Base-by-base conservation (phyloP, 2,888 invertebrate species). In the Metellina segmentata region DNA sequence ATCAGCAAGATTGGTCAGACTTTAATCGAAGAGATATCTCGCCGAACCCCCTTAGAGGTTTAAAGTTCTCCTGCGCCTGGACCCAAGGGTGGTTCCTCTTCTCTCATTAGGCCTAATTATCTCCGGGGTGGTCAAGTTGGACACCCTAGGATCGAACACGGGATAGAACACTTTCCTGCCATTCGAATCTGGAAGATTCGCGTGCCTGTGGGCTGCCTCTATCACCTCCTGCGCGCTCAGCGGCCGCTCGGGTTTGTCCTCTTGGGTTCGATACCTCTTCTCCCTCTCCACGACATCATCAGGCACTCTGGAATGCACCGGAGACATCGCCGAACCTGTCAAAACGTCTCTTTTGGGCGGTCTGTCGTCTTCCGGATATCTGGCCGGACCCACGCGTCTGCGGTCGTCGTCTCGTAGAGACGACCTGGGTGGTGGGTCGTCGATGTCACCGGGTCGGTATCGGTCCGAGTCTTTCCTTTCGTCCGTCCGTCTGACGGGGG, bases 71-170 rank as follows among this genome's bases (percentile, higher is more conserved):
- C 49, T 81, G 7, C 78, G 85, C 51, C 89, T 89, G 5, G 89
- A 74, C 4, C 52, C 71, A 11, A 92, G 89, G 16, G 92, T 92
- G 6, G 78, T 89, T 49, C 92, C 92, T 34, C 72, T 92, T 20
- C 89, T 81, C 53, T 92, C 92, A 78, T 81, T 89, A 6, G 81
- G 77, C 34, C 86, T 79, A 9, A 92, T 89, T n/a, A 89, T 69
- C 8, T 92, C 92, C 6, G 92, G 82, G 6, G 89, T 82, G 13
- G 92, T 92, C 13, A 92, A 53, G 52, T 92, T 92, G 9, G 85
- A 74, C 2, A 77, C 16, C 13, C 89, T 75, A 0, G 92, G 92
- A 81, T 92, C 89, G 51, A 70, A 89, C 7, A 92, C 89, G 7
- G 92, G 92, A 61, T 89, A 92, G 4, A 49, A 77, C 2, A 89